Evolutionary conservation across 2,113 vertebrate species (phyloP).

Genomic region (Blennius ocellaris): DNA sequence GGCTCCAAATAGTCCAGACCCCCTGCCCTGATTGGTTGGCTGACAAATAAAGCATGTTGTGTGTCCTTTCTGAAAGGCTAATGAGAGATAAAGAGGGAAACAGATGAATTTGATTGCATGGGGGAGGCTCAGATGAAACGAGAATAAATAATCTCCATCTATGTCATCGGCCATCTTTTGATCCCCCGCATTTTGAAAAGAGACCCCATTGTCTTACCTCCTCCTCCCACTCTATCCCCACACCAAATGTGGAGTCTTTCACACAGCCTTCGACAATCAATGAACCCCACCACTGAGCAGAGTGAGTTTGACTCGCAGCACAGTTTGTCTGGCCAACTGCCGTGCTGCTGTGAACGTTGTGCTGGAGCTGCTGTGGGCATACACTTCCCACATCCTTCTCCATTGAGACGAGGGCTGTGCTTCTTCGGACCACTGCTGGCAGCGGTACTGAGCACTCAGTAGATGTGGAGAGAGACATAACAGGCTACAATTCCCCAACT

Average conservation of each 20-base stretch:
- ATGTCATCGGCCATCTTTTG: slow-evolving; percentile 52
- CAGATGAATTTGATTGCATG: slow-evolving; percentile 44
- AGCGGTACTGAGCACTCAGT: slow-evolving; percentile 53
- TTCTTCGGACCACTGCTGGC: slow-evolving; percentile 63
- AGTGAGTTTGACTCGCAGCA: slow-evolving; percentile 39
- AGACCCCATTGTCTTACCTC: not conserved
- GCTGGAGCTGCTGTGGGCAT: slow-evolving; percentile 57
- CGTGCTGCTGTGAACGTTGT: slow-evolving; percentile 46
- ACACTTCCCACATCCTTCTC: slow-evolving; percentile 54
- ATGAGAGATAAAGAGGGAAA: slow-evolving; percentile 47
- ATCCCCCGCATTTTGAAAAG: slow-evolving; percentile 35
- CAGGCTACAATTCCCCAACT: slow-evolving; percentile 64
- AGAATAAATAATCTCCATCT: slow-evolving; percentile 31
- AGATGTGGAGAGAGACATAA: slow-evolving; percentile 68
- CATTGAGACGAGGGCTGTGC: slow-evolving; percentile 41
- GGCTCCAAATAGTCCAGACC: slow-evolving; percentile 54
- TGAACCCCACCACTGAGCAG: slow-evolving; percentile 31
- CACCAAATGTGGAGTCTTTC: slow-evolving; percentile 28
- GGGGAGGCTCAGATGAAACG: slow-evolving; percentile 25
- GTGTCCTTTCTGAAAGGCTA: slow-evolving; percentile 36
- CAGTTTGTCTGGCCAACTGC: slow-evolving; percentile 60
- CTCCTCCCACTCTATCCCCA: not conserved
- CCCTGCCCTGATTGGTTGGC: slow-evolving; percentile 53
- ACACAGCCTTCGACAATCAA: slow-evolving; percentile 34
- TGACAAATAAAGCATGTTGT: slow-evolving; percentile 43